These are phyloP conservation scores for Fistularia tabacaria DNA, from an alignment of 2,797 vertebrate species.

Conservation along the genomic window DNA sequence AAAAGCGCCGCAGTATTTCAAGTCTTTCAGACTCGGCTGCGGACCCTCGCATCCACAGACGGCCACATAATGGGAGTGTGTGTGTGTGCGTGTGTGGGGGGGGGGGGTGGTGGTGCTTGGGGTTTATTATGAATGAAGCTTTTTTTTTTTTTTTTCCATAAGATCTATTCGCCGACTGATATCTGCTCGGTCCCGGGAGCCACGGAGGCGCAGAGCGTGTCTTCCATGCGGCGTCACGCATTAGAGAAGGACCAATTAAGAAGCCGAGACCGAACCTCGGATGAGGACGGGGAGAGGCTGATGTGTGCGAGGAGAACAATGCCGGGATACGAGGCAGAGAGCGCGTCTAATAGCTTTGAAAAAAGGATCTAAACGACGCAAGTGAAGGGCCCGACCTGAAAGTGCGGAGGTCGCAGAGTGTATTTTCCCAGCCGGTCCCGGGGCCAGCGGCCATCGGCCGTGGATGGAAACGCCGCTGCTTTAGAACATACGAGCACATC, in stretches of 20 bases:
- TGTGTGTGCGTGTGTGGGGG: too few relatives aligned
- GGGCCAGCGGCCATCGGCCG: too few relatives aligned
- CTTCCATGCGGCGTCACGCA: slow-evolving; percentile 30
- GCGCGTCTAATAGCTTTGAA: slow-evolving; percentile 45
- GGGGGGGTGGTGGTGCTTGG: background rate
- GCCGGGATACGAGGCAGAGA: slow-evolving; percentile 23
- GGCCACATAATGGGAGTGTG: too few relatives aligned
- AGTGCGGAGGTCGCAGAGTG: too few relatives aligned
- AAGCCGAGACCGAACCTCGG: slow-evolving; percentile 29
- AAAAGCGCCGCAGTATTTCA: slow-evolving; percentile 42
- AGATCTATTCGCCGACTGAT: slow-evolving; percentile 47
- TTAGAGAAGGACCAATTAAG: slow-evolving; percentile 62
- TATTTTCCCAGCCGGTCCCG: too few relatives aligned
- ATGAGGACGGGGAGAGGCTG: slow-evolving; percentile 30
- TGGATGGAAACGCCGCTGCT: slow-evolving; percentile 36
- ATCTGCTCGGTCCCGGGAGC: slow-evolving; percentile 42
- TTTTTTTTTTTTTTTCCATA: slow-evolving; percentile 21
- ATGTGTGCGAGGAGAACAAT: slow-evolving; percentile 22
- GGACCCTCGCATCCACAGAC: slow-evolving; percentile 1
- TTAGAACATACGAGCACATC: slow-evolving; percentile 61
- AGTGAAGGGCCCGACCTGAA: too few relatives aligned
- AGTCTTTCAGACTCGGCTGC: slow-evolving; percentile 33
- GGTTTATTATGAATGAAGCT: slow-evolving; percentile 28
- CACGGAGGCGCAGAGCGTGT: slow-evolving; percentile 30
- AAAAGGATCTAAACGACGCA: slow-evolving; percentile 39